A percentile compares a stretch with the other conserved stretches of the same genome.
These are phyloP conservation scores for Parascotia fuliginaria DNA, from an alignment of 2,888 invertebrate species.

Conservation along the genomic window DNA sequence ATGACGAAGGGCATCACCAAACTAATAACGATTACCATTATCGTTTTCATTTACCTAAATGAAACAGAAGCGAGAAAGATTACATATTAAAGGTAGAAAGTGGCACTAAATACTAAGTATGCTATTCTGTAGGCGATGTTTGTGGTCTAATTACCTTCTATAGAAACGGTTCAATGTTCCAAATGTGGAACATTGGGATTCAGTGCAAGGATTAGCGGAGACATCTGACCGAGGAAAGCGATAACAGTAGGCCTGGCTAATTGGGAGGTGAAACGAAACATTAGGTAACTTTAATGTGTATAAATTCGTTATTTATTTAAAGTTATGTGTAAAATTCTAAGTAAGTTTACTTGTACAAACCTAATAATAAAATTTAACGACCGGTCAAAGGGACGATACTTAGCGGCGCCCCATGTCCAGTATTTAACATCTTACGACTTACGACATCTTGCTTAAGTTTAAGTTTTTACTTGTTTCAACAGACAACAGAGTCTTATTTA, in stretches of 20 bases:
- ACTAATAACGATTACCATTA: too few species aligned
- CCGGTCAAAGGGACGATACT: too few species aligned
- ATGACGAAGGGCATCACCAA: too few species aligned
- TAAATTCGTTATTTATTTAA: background rate
- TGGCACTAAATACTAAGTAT: conserved; percentile 30
- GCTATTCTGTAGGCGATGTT: conserved; percentile 19
- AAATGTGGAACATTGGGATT: conserved; percentile 28
- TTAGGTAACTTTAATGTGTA: background rate
- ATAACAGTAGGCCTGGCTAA: conserved; percentile 24
- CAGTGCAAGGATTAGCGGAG: conserved; percentile 39
- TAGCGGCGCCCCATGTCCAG: too few species aligned
- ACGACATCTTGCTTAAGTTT: too few species aligned
- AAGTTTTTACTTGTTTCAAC: too few species aligned
- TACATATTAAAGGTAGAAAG: background rate
- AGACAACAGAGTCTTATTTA: too few species aligned
- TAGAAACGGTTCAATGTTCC: conserved; percentile 27
- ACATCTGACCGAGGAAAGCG: conserved; percentile 26
- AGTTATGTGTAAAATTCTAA: too few species aligned
- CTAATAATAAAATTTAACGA: too few species aligned
- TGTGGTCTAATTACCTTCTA: conserved; percentile 8
- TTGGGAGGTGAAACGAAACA: conserved; percentile 13
- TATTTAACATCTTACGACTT: too few species aligned
- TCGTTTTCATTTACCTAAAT: too few species aligned
- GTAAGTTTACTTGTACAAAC: too few species aligned
- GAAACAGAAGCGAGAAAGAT: background rate